phyloP scores from a whole-genome alignment of 2,888 invertebrate genomes.

The Willowsia nigromaculata region DNA sequence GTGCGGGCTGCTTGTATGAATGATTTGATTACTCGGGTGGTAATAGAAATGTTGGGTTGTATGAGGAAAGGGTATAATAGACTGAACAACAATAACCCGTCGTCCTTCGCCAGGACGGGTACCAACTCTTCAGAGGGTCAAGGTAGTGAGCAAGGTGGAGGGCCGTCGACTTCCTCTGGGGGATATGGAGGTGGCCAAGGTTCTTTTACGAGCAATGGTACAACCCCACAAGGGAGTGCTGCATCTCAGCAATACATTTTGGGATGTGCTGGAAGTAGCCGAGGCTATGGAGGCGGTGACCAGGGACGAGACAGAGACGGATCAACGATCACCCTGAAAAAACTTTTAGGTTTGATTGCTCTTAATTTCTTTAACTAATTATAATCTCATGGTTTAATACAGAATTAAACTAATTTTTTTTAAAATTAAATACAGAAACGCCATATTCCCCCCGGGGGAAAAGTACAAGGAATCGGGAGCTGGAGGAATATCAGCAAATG shows the following conservation, averaged over 20 bases:
- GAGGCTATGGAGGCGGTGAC: not conserved
- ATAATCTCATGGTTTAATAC: too few relatives aligned
- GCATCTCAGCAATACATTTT: not conserved
- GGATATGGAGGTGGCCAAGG: not conserved
- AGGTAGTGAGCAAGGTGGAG: not conserved
- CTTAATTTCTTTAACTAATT: too few relatives aligned
- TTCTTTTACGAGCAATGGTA: not conserved
- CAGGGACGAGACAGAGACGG: not conserved
- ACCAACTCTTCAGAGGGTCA: not conserved
- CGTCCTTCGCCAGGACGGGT: not conserved
- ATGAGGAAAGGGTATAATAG: too few relatives aligned
- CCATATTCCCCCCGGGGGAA: not conserved
- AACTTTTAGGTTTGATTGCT: not conserved
- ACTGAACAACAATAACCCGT: too few relatives aligned
- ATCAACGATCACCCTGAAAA: not conserved
- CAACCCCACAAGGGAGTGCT: not conserved
- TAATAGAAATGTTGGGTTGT: too few relatives aligned
- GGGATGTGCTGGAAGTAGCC: not conserved
- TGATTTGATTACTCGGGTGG: too few relatives aligned
- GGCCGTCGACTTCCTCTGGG: not conserved
- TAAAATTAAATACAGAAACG: too few relatives aligned
- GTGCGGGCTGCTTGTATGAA: too few relatives aligned
- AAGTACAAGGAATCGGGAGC: not conserved
- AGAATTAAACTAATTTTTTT: too few relatives aligned
- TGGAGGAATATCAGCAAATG: constrained; percentile 7